These are phyloP conservation scores for Pseudochromis fuscus DNA, from an alignment of 2,797 vertebrate genomes.

Conservation along the genomic window DNA sequence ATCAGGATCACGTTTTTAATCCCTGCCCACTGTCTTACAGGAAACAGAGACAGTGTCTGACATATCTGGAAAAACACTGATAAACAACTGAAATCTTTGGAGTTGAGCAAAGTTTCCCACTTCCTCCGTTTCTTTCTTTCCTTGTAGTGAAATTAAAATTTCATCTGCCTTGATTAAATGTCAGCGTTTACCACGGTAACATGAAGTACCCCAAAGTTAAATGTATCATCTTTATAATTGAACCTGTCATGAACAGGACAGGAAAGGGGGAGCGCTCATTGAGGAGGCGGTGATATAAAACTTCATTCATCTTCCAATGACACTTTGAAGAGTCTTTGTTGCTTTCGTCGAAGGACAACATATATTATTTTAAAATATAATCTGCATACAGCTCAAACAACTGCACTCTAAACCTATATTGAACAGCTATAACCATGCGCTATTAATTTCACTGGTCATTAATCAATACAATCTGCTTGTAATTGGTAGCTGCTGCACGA, in stretches of 20 bases:
- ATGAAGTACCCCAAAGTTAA: slow-evolving; percentile 20
- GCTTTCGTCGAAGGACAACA: slow-evolving; percentile 31
- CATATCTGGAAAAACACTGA: slow-evolving; percentile 10
- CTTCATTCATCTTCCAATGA: background rate
- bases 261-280: slow-evolving; percentile 4
- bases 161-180: slow-evolving; percentile 26
- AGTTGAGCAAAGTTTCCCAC: background rate
- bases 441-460: slow-evolving; percentile 1
- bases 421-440: background rate
- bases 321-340: slow-evolving; percentile 17
- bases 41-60: slow-evolving; percentile 17
- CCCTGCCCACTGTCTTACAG: background rate
- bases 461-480: slow-evolving; percentile 40
- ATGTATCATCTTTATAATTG: slow-evolving; percentile 52
- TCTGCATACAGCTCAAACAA: background rate
- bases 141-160: background rate
- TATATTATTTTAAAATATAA: slow-evolving; percentile 16
- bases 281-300: slow-evolving; percentile 17
- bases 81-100: background rate
- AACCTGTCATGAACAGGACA: slow-evolving; percentile 4
- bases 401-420: background rate
- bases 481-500: slow-evolving; percentile 12
- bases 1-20: slow-evolving; percentile 23
- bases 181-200: background rate
- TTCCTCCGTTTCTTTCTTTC: slow-evolving; percentile 5